phyloP scores from a whole-genome alignment of 2,113 vertebrate genomes.

The Planiliza haematocheilus region DNA sequence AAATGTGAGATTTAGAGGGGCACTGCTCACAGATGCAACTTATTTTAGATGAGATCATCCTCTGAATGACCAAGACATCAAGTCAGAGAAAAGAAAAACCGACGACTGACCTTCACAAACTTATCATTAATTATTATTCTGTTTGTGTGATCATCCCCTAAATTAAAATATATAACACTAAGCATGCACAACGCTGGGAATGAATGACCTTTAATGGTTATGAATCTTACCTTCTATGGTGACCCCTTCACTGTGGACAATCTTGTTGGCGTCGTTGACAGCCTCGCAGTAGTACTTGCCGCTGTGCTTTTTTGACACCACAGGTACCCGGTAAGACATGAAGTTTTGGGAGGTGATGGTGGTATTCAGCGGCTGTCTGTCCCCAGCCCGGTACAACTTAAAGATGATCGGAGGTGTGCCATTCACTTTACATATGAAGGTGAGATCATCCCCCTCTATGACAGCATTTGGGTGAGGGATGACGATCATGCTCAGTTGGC shows the following conservation, averaged over 20 bases:
- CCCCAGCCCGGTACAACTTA: slow-evolving; percentile 59
- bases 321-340: not conserved
- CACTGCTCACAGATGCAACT: too few relatives aligned
- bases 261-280: slow-evolving; percentile 60
- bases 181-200: too few relatives aligned
- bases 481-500: slow-evolving; percentile 27
- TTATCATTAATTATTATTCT: too few relatives aligned
- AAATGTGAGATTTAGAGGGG: too few relatives aligned
- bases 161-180: too few relatives aligned
- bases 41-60: too few relatives aligned
- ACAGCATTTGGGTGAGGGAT: slow-evolving; percentile 43
- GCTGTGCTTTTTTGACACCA: slow-evolving; percentile 43
- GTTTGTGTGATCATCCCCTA: too few relatives aligned
- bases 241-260: slow-evolving; percentile 11
- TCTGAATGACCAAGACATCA: too few relatives aligned
- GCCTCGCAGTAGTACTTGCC: slow-evolving; percentile 78
- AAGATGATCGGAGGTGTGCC: slow-evolving; percentile 80
- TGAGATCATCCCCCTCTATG: slow-evolving; percentile 59
- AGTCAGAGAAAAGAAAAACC: too few relatives aligned
- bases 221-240: slow-evolving; percentile 65
- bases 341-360: not conserved
- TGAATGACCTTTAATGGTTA: not conserved
- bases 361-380: not conserved
- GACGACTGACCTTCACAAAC: too few relatives aligned
- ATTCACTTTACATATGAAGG: slow-evolving; percentile 65